Conservation (phyloP, 1,140 invertebrate species). For the Psilanteris sp. region DNA sequence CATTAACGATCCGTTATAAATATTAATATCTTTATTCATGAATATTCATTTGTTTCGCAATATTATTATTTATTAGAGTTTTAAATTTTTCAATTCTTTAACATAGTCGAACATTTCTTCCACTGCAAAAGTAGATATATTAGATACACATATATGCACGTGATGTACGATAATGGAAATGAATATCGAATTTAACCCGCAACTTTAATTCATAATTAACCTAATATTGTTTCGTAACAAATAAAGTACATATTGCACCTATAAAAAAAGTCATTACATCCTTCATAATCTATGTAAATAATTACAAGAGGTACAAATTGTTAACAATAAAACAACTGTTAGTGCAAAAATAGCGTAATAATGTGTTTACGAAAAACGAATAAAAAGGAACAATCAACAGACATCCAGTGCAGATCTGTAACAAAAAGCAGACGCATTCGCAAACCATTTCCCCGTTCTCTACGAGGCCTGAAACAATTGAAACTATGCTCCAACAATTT, state of each 20-base stretch:
- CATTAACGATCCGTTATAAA: constrained; percentile 37
- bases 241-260: too few species aligned
- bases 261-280: too few species aligned
- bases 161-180: too few species aligned
- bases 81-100: constrained; percentile 20
- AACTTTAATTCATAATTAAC: too few species aligned
- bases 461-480: constrained; percentile 70
- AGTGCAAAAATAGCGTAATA: background rate
- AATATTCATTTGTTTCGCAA: constrained; percentile 19
- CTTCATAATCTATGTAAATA: too few species aligned
- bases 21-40: constrained; percentile 25
- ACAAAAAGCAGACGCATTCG: constrained; percentile 41
- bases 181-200: too few species aligned
- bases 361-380: constrained; percentile 6
- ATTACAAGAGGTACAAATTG: too few species aligned
- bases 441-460: constrained; percentile 45
- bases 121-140: too few species aligned
- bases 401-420: constrained; percentile 32
- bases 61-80: constrained; percentile 24
- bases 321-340: background rate
- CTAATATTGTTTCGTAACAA: too few species aligned
- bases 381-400: constrained; percentile 34
- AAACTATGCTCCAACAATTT: constrained; percentile 77
- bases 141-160: too few species aligned
- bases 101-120: background rate